These are phyloP conservation scores for Aphelinus atriplicis DNA, from an alignment of 1,140 invertebrate species.

Conservation along the genomic window DNA sequence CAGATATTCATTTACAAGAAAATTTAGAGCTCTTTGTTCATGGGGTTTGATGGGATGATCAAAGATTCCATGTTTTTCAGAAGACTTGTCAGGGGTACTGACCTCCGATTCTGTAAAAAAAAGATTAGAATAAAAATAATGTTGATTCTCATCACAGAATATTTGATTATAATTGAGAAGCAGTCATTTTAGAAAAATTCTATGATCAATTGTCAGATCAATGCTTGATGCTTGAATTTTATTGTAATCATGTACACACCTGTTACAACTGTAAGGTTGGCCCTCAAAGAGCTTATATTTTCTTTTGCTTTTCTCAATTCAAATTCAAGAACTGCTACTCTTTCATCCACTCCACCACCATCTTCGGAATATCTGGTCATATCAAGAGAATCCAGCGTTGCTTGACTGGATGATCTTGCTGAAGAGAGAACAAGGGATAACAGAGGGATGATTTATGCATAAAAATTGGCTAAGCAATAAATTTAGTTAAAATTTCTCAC, in stretches of 20 bases:
- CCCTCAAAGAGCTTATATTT: conserved; percentile 83
- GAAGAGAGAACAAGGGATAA: conserved; percentile 39
- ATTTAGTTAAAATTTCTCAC: conserved; percentile 57
- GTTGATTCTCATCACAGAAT: no score
- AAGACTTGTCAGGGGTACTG: conserved; percentile 68
- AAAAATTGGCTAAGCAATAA: background rate
- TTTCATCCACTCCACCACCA: conserved; percentile 79
- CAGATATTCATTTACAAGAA: conserved; percentile 89
- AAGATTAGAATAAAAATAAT: background rate
- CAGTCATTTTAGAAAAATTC: no score
- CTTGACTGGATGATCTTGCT: conserved; percentile 88
- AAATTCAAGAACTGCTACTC: conserved; percentile 88
- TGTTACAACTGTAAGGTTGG: conserved; percentile 83
- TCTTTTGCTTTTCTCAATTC: conserved; percentile 88
- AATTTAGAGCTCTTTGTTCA: conserved; percentile 87
- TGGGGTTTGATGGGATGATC: conserved; percentile 79
- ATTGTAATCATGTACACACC: conserved; percentile 57
- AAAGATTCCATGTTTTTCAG: conserved; percentile 57
- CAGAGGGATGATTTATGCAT: background rate
- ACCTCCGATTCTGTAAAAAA: conserved; percentile 71
- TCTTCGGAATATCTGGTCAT: conserved; percentile 90
- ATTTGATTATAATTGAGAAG: no score
- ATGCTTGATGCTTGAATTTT: no score
- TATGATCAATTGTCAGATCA: no score
- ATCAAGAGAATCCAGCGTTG: conserved; percentile 88